Conservation (phyloP, 2,797 vertebrate genomes). For the Xyrichtys novacula region DNA sequence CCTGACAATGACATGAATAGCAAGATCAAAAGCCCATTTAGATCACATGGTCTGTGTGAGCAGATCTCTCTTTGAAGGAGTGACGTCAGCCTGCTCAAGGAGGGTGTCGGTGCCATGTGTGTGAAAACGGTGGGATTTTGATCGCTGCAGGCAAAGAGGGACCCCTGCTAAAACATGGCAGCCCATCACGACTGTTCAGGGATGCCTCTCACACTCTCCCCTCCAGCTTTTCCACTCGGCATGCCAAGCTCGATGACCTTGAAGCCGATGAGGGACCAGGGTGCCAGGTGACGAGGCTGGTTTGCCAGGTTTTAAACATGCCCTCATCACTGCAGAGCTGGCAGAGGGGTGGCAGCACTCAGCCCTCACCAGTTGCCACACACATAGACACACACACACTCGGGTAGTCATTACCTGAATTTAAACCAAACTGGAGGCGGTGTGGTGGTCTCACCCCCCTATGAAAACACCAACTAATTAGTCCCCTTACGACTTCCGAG, state of each 20-base stretch:
- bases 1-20: slow-evolving; percentile 31
- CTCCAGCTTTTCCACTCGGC: slow-evolving; percentile 46
- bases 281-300: slow-evolving; percentile 73
- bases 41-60: slow-evolving; percentile 34
- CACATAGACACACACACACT: slow-evolving; percentile 37
- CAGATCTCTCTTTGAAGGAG: neutral
- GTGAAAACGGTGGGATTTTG: slow-evolving; percentile 43
- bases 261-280: slow-evolving; percentile 58
- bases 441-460: slow-evolving; percentile 43
- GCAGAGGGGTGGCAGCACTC: slow-evolving; percentile 45
- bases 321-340: slow-evolving; percentile 62
- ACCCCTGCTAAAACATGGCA: slow-evolving; percentile 57
- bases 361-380: slow-evolving; percentile 24
- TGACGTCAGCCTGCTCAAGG: slow-evolving; percentile 40
- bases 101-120: slow-evolving; percentile 22
- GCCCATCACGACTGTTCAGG: slow-evolving; percentile 61
- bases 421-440: slow-evolving; percentile 53
- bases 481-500: slow-evolving; percentile 71
- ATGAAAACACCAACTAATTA: slow-evolving; percentile 76
- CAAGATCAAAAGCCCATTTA: slow-evolving; percentile 31
- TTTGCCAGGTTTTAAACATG: slow-evolving; percentile 73
- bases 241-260: slow-evolving; percentile 68
- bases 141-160: slow-evolving; percentile 56
- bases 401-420: slow-evolving; percentile 61
- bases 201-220: slow-evolving; percentile 65